Conservation (phyloP, 2,113 vertebrate species). For the Thryonomys swinderianus region DNA sequence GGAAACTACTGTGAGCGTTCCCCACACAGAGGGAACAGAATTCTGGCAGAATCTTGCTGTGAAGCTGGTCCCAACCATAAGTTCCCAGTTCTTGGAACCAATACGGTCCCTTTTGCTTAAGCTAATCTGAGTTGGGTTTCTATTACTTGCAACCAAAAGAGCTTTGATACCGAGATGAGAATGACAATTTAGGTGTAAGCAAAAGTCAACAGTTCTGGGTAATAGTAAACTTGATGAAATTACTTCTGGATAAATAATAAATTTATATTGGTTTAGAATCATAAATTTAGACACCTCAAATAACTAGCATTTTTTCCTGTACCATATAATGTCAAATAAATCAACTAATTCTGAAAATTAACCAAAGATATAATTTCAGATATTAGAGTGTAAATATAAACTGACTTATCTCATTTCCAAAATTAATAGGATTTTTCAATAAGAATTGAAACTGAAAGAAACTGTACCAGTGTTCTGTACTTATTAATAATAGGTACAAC, state of each 20-base stretch:
- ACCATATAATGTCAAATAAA: slow-evolving; percentile 56
- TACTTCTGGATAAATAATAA: slow-evolving; percentile 57
- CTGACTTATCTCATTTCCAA: slow-evolving; percentile 35
- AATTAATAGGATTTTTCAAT: slow-evolving; percentile 37
- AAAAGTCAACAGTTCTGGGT: slow-evolving; percentile 43
- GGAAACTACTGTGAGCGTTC: neutral
- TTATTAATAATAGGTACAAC: slow-evolving; percentile 54
- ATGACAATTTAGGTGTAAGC: neutral
- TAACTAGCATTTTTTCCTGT: slow-evolving; percentile 61
- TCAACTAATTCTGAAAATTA: slow-evolving; percentile 56
- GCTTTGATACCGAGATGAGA: slow-evolving; percentile 35
- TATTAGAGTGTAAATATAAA: slow-evolving; percentile 47
- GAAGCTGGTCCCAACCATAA: neutral
- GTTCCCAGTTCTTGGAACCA: neutral
- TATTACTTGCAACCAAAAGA: slow-evolving; percentile 16
- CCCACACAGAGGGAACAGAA: neutral
- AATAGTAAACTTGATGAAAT: slow-evolving; percentile 60
- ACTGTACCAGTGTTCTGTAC: neutral
- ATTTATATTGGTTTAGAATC: slow-evolving; percentile 63
- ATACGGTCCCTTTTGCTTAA: slow-evolving; percentile 24
- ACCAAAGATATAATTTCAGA: slow-evolving; percentile 58
- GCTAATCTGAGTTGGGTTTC: slow-evolving; percentile 34
- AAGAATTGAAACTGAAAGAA: slow-evolving; percentile 49
- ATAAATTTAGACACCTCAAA: slow-evolving; percentile 72
- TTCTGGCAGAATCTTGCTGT: neutral